A percentile compares a stretch with the other conserved stretches of the same genome.
phyloP scores from a whole-genome alignment of 37 sponge, comb jelly and placozoan species.

The Halichondria panicea region DNA sequence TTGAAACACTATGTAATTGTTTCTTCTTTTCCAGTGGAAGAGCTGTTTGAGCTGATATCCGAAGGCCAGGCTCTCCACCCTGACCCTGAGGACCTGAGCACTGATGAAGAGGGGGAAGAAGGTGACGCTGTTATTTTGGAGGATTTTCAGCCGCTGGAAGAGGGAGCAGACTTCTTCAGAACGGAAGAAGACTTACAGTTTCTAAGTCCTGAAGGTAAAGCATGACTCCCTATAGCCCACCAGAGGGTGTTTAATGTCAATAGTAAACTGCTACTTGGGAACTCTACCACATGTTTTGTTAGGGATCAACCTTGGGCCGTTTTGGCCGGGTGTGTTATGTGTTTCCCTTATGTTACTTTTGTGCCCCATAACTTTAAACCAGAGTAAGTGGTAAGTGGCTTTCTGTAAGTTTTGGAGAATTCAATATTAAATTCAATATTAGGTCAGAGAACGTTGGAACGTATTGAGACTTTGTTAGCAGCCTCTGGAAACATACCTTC shows the following conservation, averaged over 20 bases:
- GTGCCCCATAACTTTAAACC: too few relatives aligned
- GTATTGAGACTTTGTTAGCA: too few relatives aligned
- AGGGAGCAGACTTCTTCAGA: slow-evolving; percentile 31
- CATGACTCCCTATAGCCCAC: slow-evolving; percentile 30
- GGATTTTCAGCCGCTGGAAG: slow-evolving; percentile 7
- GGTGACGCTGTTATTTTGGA: background rate
- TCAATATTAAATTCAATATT: too few relatives aligned
- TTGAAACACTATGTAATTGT: too few relatives aligned
- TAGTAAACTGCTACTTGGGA: background rate
- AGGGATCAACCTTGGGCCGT: background rate
- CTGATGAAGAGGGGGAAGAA: slow-evolving; percentile 36
- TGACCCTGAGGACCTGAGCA: slow-evolving; percentile 53
- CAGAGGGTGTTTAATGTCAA: slow-evolving; percentile 9
- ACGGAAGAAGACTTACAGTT: slow-evolving; percentile 36
- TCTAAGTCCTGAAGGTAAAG: slow-evolving; percentile 47
- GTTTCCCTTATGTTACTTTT: too few relatives aligned
- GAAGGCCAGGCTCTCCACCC: slow-evolving; percentile 77
- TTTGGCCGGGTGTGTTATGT: too few relatives aligned
- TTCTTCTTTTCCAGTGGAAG: slow-evolving; percentile 56
- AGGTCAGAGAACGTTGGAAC: too few relatives aligned
- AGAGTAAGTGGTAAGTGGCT: too few relatives aligned
- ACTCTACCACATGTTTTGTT: background rate
- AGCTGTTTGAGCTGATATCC: slow-evolving; percentile 48
- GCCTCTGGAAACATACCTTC: too few relatives aligned
- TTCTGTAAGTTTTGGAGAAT: too few relatives aligned